These are phyloP conservation scores for Rostratula benghalensis DNA, from an alignment of 2,113 vertebrate species.

Conservation along the genomic window DNA sequence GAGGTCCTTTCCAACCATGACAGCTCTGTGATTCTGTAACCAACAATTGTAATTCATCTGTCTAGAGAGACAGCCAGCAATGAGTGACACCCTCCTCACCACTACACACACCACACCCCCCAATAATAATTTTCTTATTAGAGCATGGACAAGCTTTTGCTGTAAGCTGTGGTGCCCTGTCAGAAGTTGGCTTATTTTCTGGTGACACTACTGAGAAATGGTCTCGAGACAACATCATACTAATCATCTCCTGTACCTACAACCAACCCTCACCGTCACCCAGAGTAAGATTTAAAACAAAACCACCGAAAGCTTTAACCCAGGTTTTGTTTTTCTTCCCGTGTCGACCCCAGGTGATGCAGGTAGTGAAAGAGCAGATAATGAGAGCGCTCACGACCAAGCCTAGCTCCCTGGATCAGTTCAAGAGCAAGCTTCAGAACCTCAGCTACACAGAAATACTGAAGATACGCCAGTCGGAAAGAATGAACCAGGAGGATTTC, in stretches of 20 bases:
- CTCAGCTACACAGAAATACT: conserved; percentile 99
- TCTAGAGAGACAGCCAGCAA: not conserved
- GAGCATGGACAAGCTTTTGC: not conserved
- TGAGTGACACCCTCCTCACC: not conserved
- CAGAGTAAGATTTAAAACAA: not conserved
- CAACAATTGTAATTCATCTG: not conserved
- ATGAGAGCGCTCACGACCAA: conserved; percentile 96
- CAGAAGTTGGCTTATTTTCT: not conserved
- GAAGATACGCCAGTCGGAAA: conserved; percentile 98
- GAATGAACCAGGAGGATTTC: conserved; percentile 99
- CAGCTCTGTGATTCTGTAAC: not conserved
- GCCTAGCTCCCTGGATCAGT: conserved; percentile 99
- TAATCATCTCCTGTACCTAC: not conserved
- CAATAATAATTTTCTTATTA: not conserved
- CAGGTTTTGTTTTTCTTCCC: not conserved
- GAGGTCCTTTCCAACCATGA: too few species aligned
- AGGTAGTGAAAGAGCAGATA: conserved; percentile 99
- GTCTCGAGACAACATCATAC: not conserved
- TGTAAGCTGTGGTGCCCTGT: not conserved
- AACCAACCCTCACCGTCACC: not conserved
- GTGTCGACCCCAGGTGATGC: conserved; percentile 88
- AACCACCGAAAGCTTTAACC: not conserved
- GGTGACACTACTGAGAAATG: not conserved
- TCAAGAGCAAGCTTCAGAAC: conserved; percentile 98
- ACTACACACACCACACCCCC: too few species aligned